Conservation (phyloP, 2,888 invertebrate genomes). For the Heliconius charithonia region DNA sequence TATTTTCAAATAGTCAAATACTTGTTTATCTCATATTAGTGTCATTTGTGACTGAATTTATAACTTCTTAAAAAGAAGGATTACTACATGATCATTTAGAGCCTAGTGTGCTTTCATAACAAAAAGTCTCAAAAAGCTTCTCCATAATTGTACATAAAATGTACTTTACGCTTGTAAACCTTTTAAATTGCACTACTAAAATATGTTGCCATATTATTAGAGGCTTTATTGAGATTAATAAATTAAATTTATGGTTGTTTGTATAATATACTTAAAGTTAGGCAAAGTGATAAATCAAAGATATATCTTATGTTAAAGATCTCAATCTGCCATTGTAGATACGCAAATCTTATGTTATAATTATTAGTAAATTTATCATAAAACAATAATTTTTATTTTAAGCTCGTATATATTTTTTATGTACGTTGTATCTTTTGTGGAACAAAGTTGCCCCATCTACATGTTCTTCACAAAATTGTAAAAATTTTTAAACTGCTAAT, state of each 20-base stretch:
- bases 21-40: not conserved
- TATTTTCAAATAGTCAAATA: constrained; percentile 18
- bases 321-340: constrained; percentile 26
- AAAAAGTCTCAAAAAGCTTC: not conserved
- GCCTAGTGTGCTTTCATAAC: constrained; percentile 13
- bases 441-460: not conserved
- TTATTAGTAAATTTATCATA: not conserved
- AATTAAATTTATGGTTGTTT: constrained; percentile 12
- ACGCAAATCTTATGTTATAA: constrained; percentile 19
- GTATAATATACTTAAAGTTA: constrained; percentile 6
- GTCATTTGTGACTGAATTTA: constrained; percentile 11
- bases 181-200: constrained; percentile 5
- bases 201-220: constrained; percentile 10
- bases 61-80: not conserved
- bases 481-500: not conserved
- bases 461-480: not conserved
- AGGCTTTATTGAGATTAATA: constrained; percentile 17
- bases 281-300: constrained; percentile 16
- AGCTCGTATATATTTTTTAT: constrained; percentile 13
- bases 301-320: constrained; percentile 18
- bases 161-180: constrained; percentile 18
- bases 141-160: constrained; percentile 16
- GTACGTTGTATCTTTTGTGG: constrained; percentile 12
- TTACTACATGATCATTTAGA: constrained; percentile 1
- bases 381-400: constrained; percentile 6